These are phyloP conservation scores for Eupleurogrammus muticus DNA, from an alignment of 2,797 vertebrate genomes.

Conservation along the genomic window DNA sequence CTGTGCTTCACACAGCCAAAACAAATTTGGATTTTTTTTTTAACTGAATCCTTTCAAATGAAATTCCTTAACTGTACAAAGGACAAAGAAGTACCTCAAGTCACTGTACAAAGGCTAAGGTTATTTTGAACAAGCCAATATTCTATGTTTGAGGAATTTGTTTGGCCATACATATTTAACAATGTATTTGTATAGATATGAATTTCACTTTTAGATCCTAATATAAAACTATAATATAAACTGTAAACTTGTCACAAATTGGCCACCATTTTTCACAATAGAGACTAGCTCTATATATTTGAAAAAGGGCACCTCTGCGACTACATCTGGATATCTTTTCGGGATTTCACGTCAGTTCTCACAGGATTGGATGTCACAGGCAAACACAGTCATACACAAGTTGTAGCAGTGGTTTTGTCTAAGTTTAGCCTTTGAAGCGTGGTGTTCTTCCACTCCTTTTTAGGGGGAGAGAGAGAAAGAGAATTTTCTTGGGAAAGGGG, in stretches of 20 bases:
- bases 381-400: conserved; percentile 44
- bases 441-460: conserved; percentile 60
- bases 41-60: too few relatives aligned
- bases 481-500: conserved; percentile 23
- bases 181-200: background rate
- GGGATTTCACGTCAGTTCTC: conserved; percentile 63
- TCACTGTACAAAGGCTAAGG: too few relatives aligned
- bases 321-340: conserved; percentile 14
- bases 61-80: too few relatives aligned
- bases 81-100: too few relatives aligned
- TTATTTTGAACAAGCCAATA: background rate
- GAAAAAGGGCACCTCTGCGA: background rate
- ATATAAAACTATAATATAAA: background rate
- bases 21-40: too few relatives aligned
- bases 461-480: conserved; percentile 42
- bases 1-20: too few relatives aligned
- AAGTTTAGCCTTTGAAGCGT: conserved; percentile 67
- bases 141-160: background rate
- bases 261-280: background rate
- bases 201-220: background rate
- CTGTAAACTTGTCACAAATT: background rate
- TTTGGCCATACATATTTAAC: background rate
- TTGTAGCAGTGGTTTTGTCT: conserved; percentile 61
- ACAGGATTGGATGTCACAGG: conserved; percentile 67
- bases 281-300: conserved; percentile 1